phyloP scores from a whole-genome alignment of 2,113 vertebrate genomes.

The Sorex araneus region DNA sequence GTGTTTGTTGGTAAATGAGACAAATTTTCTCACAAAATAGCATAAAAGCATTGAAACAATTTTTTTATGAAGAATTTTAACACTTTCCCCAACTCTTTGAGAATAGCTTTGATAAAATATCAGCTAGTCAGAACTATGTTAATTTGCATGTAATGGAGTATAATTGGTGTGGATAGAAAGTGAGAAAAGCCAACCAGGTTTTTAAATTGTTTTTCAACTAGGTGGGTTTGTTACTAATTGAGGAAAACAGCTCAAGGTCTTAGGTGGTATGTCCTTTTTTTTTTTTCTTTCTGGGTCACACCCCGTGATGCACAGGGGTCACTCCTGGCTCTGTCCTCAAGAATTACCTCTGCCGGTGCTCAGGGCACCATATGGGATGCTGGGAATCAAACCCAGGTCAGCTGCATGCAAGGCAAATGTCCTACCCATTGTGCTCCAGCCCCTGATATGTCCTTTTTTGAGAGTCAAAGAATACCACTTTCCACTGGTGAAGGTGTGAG shows the following conservation, averaged over 20 bases:
- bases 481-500: no score
- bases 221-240: neutral
- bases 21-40: constrained; percentile 11
- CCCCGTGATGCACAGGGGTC: no score
- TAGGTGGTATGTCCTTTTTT: no score
- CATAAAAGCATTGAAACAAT: constrained; percentile 50
- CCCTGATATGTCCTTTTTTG: no score
- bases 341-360: no score
- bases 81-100: constrained; percentile 39
- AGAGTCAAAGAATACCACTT: no score
- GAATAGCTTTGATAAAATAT: neutral
- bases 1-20: neutral
- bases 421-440: no score
- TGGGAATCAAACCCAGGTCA: no score
- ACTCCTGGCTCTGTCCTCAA: no score
- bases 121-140: neutral
- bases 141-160: neutral
- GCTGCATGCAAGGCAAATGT: no score
- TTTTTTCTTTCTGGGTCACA: no score
- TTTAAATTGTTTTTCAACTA: neutral
- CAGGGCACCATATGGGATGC: no score
- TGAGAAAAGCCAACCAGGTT: neutral
- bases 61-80: constrained; percentile 39
- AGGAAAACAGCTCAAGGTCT: neutral
- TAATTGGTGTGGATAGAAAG: neutral